Conservation (phyloP, 1,140 invertebrate genomes). For the Ceratosolen fusciceps region DNA sequence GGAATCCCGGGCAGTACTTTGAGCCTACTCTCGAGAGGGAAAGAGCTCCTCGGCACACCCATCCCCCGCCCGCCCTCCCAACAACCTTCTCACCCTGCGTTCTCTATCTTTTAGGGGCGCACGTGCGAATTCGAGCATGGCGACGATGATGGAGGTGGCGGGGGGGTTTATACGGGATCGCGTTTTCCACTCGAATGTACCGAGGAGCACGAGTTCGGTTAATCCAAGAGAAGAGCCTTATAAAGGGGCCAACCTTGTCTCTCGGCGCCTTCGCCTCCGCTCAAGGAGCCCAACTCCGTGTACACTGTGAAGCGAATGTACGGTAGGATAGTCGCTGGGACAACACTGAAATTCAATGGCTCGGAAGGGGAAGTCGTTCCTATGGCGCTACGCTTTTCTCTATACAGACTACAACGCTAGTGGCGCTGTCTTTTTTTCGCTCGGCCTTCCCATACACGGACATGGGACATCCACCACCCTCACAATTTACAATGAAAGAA, state of each 20-base stretch:
- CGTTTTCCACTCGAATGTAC: constrained; percentile 38
- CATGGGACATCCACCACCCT: neutral
- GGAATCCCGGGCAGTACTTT: neutral
- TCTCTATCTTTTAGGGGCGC: too few relatives aligned
- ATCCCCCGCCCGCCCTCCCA: too few relatives aligned
- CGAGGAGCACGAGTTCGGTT: constrained; percentile 30
- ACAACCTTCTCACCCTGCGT: too few relatives aligned
- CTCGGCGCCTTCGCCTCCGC: neutral
- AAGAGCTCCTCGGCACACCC: too few relatives aligned
- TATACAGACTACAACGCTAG: neutral
- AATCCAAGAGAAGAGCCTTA: constrained; percentile 29
- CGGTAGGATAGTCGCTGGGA: neutral
- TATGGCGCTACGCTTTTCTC: neutral
- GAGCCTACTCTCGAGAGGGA: too few relatives aligned
- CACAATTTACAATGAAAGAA: constrained; percentile 11
- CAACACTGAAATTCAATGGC: constrained; percentile 46
- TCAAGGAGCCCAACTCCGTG: neutral
- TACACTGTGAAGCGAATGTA: neutral
- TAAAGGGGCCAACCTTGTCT: too few relatives aligned
- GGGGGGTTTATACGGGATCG: constrained; percentile 31
- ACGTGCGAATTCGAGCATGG: neutral
- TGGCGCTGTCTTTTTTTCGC: neutral
- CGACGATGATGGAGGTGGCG: neutral
- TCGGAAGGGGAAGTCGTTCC: constrained; percentile 17
- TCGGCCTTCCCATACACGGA: neutral